Base-by-base conservation (phyloP, 2,113 vertebrate genomes). In the Hiodon alosoides region DNA sequence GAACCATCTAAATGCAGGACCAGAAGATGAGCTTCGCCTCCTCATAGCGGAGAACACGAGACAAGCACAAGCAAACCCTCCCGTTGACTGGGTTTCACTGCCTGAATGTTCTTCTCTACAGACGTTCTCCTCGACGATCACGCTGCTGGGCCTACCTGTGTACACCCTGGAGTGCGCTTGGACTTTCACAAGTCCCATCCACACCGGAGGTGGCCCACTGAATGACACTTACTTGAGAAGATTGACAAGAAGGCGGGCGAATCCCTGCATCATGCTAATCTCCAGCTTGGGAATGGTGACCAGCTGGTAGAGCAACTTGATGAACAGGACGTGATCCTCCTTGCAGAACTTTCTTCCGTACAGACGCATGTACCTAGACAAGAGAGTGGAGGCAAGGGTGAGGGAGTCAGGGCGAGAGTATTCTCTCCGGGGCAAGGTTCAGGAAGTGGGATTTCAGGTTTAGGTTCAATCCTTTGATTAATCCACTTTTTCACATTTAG, bases 291-390 rank as follows among this genome's bases (percentile, higher is more conserved):
- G 94, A 83, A 98, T 94, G 3, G 94, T 96, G 83, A 98, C 94
- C 89, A 99, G 89, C 88, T 98, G 96, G 0, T 96, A 99, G 51
- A 99, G 82, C 78, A 98, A 84, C 81, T 97, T 98, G 88, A 98
- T 92, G 77, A 99, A 99, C 79, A 98, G 91, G 79, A 98, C 94
- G 77, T 99, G 97, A 88, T 99, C 96, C 90, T 98, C 95, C 90
- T 95, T 98, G 91, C 93, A 96, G 86, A 99, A 99, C 86, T 98
- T 99, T 74, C 97, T 93, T n/a, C 97, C 97, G 80, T 97, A 98
- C 5, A 99, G 86, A 71, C 96, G 92, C 80, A 99, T 95, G 78
- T 99, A 99, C 80, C 97, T 99, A 78, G 59, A 58, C 31, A 76
- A 0, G n/a, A 0, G 57, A 51, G 50, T 67, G 46, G 54, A 57